Base-by-base conservation (phyloP, 2,888 invertebrate genomes). In the Ctenicera cuprea region DNA sequence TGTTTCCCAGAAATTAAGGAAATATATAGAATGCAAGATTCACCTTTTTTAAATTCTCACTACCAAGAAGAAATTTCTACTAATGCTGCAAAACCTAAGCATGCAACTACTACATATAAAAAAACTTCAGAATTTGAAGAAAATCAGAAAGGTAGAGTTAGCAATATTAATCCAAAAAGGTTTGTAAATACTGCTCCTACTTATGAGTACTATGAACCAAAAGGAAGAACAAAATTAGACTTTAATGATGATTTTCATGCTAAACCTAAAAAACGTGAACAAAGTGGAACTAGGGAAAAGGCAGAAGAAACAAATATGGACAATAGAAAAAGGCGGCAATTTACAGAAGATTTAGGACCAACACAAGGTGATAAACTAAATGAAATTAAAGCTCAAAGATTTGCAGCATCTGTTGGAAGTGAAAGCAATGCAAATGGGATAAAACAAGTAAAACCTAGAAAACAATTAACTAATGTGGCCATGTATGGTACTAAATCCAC, bases 321-420 rank as follows among this genome's bases (percentile, higher is more conserved):
- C 20, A 30, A 45, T 22, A 63, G 63, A 38, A 63, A 54, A 37
- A 18, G 64, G 18, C 57, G 30, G 12, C 20, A 59, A 11, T 43
- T 64, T 26, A 48, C 48, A 0, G 62, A 68, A 5, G 62, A 61
- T 54, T 48, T 70, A 41, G 63, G 64, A 59, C 70, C 41, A 62
- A 75, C 75, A 16, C 91, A 91, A 79, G 91, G 91, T 3, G 91
- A 91, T 75, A 87, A 89, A 84, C 86, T 91, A 14, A 91, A 91
- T 87, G 79, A 79, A 59, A 82, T 83, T 48, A 83, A 83, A 75
- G 62, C 74, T 14, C 68, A 71, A 63, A 73, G 69, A 52, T 43
- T 38, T 59, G 59, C 59, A 41, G 8, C 33, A 0, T 11, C 8
- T 12, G 16, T 11, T 18, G 59, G 38, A 11, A 14, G 22, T 16